Percentiles rank a stretch among this genome's conserved stretches.
These are phyloP conservation scores for Melanotaenia nigrans DNA, from an alignment of 2,797 vertebrate species.

Conservation along the genomic window DNA sequence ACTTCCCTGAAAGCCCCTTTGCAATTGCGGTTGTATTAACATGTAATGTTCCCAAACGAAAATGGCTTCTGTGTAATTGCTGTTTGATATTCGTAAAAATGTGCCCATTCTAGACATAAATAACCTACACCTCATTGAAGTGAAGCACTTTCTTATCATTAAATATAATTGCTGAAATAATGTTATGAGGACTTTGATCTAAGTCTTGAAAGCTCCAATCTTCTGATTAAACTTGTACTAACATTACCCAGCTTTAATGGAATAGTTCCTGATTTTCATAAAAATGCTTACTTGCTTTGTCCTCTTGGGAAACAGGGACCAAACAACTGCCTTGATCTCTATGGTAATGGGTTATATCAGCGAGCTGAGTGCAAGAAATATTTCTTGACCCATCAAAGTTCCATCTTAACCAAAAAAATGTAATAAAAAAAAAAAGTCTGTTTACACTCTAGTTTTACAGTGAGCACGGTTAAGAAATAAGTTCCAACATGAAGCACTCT, in stretches of 20 bases:
- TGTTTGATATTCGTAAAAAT: background rate
- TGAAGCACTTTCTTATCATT: constrained; percentile 5
- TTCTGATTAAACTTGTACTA: constrained; percentile 3
- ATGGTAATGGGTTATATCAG: background rate
- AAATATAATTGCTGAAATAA: constrained; percentile 10
- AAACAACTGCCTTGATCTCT: background rate
- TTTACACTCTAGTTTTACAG: background rate
- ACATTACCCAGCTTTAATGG: background rate
- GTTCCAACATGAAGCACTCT: background rate
- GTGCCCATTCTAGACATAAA: background rate
- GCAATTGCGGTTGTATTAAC: constrained; percentile 7
- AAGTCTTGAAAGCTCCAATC: constrained; percentile 12
- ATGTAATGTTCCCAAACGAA: constrained; percentile 1
- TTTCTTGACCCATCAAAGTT: background rate
- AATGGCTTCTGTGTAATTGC: background rate
- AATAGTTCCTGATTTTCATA: background rate
- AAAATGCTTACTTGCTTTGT: background rate
- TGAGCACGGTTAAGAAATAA: background rate
- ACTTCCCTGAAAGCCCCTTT: constrained; percentile 2
- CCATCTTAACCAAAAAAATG: background rate
- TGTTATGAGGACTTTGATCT: constrained; percentile 26
- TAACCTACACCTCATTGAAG: constrained; percentile 1
- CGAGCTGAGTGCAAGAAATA: background rate
- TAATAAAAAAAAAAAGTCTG: background rate
- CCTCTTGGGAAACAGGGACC: background rate